Evolutionary conservation across 1,140 invertebrate species (phyloP), one percentile per base, ranked within the genome.

Genomic region (Cheumatopsyche charites): DNA sequence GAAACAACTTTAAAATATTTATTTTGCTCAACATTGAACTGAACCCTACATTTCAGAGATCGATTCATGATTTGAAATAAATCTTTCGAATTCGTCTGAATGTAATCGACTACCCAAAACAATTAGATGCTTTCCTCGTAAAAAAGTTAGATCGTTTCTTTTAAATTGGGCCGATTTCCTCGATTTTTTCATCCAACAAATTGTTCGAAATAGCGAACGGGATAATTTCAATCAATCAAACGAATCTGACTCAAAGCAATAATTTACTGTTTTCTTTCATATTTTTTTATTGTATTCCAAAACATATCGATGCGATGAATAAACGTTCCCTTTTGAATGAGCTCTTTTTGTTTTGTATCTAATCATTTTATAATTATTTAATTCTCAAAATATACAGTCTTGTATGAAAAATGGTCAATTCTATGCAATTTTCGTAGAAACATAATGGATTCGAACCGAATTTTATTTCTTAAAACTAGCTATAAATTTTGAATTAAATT

Each of bases 181-280:
- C 19, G 17, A 19, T 58, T 58, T 58, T 58, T 58, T 25, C 21
- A 23, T 25, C 19, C 21, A 58, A 58, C 55, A 58, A 58, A 58
- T 58, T 26, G 55, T 26, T 58, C 55, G 23, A 58, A 58, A 58
- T 26, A 26, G 55, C 55, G 55, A 58, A 58, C 47, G 36, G 42
- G 69, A 72, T 65, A 68, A 70, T 72, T 75, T 75, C 73, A 72
- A 75, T 75, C 73, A 75, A 75, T 75, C 73, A 75, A 75, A 75
- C 43, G 49, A 36, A 72, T 69, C 70, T 61, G 41, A 11, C 41
- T 69, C 19, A 36, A 52, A 36, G 69, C 67, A 65, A 67, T 75
- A 75, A 75, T 75, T 75, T 71, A 72, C 42, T 70, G 70, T 58
- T 75, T 67, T 23, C 17, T 12, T 52, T 49, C 12, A 9, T 49